phyloP scores from a whole-genome alignment of 23 tunicate genomes.

The Oikopleura albicans region DNA sequence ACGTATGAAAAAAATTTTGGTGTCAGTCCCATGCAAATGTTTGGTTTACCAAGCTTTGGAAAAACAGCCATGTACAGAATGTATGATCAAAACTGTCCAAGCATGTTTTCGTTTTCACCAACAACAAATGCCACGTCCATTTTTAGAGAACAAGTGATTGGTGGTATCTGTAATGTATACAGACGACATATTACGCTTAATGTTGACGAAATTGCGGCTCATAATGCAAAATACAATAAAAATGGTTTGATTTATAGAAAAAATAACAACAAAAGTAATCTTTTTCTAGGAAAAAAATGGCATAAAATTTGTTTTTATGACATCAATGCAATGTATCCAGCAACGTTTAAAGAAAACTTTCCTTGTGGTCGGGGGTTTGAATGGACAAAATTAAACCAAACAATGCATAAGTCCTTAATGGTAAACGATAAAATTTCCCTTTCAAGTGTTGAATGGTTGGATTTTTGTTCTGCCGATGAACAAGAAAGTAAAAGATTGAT shows the following conservation, averaged over 20 bases:
- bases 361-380: background rate
- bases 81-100: background rate
- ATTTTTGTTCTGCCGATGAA: background rate
- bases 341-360: background rate
- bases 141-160: background rate
- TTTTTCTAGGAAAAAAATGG: background rate
- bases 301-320: background rate
- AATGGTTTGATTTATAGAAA: background rate
- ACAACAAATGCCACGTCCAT: background rate
- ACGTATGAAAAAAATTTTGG: background rate
- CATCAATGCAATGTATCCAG: background rate
- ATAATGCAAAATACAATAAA: background rate
- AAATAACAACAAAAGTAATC: background rate
- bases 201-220: background rate
- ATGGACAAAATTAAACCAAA: background rate
- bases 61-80: background rate
- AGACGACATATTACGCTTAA: background rate
- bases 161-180: background rate
- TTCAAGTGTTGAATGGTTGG: background rate
- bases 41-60: background rate
- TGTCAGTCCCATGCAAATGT: background rate
- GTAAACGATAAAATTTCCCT: background rate
- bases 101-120: background rate
- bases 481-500: too few species aligned
- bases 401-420: background rate